Base-by-base conservation (phyloP, 2,113 vertebrate species). In the Andinoacara biseriatus region DNA sequence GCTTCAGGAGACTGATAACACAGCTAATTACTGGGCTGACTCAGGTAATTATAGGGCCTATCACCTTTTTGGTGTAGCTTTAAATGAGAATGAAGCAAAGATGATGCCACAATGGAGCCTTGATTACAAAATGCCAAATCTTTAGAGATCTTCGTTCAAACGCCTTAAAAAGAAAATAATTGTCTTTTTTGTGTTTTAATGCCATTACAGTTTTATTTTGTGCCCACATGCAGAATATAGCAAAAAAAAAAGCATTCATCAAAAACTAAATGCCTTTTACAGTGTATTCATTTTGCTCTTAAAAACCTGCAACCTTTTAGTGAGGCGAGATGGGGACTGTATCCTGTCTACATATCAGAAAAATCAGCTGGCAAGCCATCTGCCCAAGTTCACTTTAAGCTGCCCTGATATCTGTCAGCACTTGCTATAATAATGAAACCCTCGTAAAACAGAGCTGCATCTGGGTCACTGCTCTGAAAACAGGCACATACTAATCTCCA, bases 381-480 rank as follows among this genome's bases (percentile, higher is more conserved):
- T 85, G 86, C 57, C 77, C 76, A 82, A 77, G 56, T 80, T 91
- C 80, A 84, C 6, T 80, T 76, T 31, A 74, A 81, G 86, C 83
- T 77, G 76, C 3, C 79, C 61, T 40, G 62, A 75, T 81, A 78
- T 91, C 84, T 74, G 87, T 93, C 92, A 87, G 81, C 85, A 86
- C 82, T 82, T 83, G 26, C 22, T 78, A 93, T 89, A 91, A 86
- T 4, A 87, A 82, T 76, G 31, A 92, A 93, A 89, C 69, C 59
- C 69, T 82, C 14, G 3, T 58, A 83, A 85, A 84, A 78, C 59
- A 82, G 83, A 75, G 35, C 81, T 60, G 15, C 4, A 88, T 86
- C 74, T 88, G 86, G 89, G 90, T 92, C 89, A 88, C 22, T 54
- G 77, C 59, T 79, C 43, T 74, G 79, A 81, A 77, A 89, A 80